Percentiles rank a stretch among this genome's conserved stretches.
These are phyloP conservation scores for Perdita meconis DNA, from an alignment of 2,888 invertebrate species.

Conservation along the genomic window DNA sequence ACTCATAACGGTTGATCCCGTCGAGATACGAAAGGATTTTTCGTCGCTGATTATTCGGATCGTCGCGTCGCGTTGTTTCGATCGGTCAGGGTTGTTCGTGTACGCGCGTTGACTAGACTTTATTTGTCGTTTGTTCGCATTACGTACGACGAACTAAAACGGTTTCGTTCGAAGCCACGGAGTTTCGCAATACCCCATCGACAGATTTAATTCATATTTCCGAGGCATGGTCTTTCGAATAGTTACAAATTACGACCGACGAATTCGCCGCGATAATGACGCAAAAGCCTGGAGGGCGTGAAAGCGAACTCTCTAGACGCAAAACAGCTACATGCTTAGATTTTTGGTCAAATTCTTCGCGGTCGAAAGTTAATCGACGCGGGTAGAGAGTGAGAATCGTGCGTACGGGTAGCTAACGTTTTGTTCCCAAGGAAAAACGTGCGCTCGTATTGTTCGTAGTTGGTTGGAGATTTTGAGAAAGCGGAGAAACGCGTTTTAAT, in stretches of 20 bases:
- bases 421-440: neutral
- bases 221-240: slow-evolving; percentile 38
- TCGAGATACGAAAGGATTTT: no score
- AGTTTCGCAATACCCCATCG: slow-evolving; percentile 48
- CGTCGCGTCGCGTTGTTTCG: no score
- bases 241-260: slow-evolving; percentile 31
- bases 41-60: no score
- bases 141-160: slow-evolving; percentile 38
- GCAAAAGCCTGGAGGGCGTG: slow-evolving; percentile 69
- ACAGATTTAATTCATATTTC: slow-evolving; percentile 45
- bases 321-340: slow-evolving; percentile 46
- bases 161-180: slow-evolving; percentile 10
- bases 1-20: no score
- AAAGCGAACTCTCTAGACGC: slow-evolving; percentile 65
- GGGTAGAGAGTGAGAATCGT: neutral
- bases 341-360: slow-evolving; percentile 51
- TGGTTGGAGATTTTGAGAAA: neutral
- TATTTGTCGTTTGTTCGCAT: slow-evolving; percentile 10
- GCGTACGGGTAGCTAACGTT: no score
- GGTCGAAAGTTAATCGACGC: neutral
- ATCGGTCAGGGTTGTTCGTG: slow-evolving; percentile 22
- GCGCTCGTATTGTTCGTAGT: neutral
- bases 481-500: neutral
- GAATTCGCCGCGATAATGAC: slow-evolving; percentile 51
- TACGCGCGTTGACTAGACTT: neutral